Evolutionary conservation across 2,797 vertebrate species (phyloP), one percentile per base, ranked within the genome.

Genomic region (Hydrolagus colliei): DNA sequence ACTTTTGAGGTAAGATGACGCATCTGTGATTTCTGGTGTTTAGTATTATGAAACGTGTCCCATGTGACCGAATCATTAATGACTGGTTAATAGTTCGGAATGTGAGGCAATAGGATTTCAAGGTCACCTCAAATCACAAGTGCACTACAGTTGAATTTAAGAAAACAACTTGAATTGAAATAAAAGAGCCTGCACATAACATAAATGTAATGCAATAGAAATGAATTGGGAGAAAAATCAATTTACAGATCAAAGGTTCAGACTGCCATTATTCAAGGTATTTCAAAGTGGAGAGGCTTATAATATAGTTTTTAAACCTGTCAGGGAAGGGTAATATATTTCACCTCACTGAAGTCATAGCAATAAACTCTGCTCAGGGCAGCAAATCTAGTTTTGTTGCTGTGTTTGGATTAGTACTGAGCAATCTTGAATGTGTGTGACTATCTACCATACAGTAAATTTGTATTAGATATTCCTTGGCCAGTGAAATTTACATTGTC

Each of bases 101-200:
- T 71, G 35, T 18, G 20, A 18, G 52, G 71, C 67, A 16, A n/a
- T 14, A 75, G 35, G 79, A 14, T 27, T 41, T 84, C 32, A 52
- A 52, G 18, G 79, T 84, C 79, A 71, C 32, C 16, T 41, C 71
- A 68, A 84, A 84, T 84, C 79, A 84, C 32, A 84, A 67, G 65
- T 71, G 79, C 4, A 20, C 14, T 41, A 35, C 18, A 20, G 79
- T 4, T 71, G 32, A 2, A 82, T 16, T 79, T 67, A 1, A 67
- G 27, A 82, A 11, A 84, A 32, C 41, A 52, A 52, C 11, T 5
- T 68, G 9, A 20, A 35, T 84, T 10, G 27, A 84, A 68, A 12
- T 18, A 18, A 52, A 71, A 71, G 14, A 71, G 71, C 8, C 41
- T 20, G 65, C 32, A 35, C 18, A 68, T 41, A 16, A 71, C 12